Conservation (phyloP, 1,140 invertebrate species). For the Belonocnema kinseyi region DNA sequence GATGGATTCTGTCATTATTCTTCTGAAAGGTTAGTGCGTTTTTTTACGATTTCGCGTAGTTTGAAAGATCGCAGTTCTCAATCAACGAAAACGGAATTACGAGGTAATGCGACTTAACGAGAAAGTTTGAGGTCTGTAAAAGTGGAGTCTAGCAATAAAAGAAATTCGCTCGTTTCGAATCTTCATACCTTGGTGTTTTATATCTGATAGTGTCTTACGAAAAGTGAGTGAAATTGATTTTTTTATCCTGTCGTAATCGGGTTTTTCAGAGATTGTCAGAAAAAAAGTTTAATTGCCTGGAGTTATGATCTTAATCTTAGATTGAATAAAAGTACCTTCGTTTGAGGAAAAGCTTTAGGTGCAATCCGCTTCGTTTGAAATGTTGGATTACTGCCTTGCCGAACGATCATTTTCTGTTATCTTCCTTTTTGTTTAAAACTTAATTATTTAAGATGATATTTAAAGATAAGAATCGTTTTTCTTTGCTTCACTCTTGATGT, state of each 20-base stretch:
- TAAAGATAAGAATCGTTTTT: neutral
- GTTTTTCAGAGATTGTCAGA: too few relatives aligned
- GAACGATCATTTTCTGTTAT: slow-evolving; percentile 5
- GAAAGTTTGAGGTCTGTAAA: neutral
- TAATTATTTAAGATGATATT: neutral
- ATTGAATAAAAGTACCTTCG: slow-evolving; percentile 1
- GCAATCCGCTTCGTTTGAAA: neutral
- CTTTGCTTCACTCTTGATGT: neutral
- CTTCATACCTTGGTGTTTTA: neutral
- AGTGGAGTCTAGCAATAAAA: neutral
- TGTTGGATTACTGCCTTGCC: slow-evolving; percentile 4
- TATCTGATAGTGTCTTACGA: neutral
- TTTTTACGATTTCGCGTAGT: slow-evolving; percentile 2
- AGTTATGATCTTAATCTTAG: neutral
- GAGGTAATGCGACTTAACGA: neutral
- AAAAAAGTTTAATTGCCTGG: neutral
- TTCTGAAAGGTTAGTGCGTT: slow-evolving; percentile 10
- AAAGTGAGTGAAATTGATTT: neutral
- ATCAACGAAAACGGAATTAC: slow-evolving; percentile 7
- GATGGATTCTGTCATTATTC: slow-evolving; percentile 25
- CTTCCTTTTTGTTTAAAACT: neutral
- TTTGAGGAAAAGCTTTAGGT: neutral
- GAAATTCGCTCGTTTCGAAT: neutral
- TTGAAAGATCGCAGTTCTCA: neutral
- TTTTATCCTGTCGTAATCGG: neutral